Evolutionary conservation across 2,888 invertebrate species (phyloP).

Genomic region (Eupeodes latifasciatus): DNA sequence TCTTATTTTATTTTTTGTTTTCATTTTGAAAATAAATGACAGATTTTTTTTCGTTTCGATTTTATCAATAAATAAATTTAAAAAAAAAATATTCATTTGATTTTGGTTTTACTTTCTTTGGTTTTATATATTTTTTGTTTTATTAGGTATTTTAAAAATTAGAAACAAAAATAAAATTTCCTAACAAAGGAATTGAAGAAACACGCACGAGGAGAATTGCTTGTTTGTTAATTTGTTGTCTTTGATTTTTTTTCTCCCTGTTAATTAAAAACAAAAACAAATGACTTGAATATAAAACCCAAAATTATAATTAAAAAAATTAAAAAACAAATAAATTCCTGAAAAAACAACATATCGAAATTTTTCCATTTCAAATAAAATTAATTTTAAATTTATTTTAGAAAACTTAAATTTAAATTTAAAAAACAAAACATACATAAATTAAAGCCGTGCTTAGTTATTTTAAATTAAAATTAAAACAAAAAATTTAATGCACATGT

Average conservation of each 20-base stretch:
- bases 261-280: constrained; percentile 16
- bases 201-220: constrained; percentile 71
- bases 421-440: constrained; percentile 30
- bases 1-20: constrained; percentile 16
- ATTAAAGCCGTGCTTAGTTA: constrained; percentile 59
- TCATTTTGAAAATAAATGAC: constrained; percentile 56
- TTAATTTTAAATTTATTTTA: constrained; percentile 47
- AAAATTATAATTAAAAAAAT: constrained; percentile 15
- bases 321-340: not conserved
- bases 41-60: constrained; percentile 69
- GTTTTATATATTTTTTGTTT: constrained; percentile 35
- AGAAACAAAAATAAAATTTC: constrained; percentile 29
- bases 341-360: constrained; percentile 39
- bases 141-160: not conserved
- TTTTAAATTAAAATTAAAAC: constrained; percentile 24
- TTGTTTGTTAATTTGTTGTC: constrained; percentile 13
- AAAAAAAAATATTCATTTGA: constrained; percentile 16
- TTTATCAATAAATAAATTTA: constrained; percentile 49
- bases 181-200: constrained; percentile 70
- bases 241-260: constrained; percentile 69
- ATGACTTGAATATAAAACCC: not conserved
- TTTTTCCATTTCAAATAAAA: constrained; percentile 54
- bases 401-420: constrained; percentile 30
- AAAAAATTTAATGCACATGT: constrained; percentile 43
- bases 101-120: constrained; percentile 23